Conservation (phyloP, 2,888 invertebrate species). For the Oligia strigilis region DNA sequence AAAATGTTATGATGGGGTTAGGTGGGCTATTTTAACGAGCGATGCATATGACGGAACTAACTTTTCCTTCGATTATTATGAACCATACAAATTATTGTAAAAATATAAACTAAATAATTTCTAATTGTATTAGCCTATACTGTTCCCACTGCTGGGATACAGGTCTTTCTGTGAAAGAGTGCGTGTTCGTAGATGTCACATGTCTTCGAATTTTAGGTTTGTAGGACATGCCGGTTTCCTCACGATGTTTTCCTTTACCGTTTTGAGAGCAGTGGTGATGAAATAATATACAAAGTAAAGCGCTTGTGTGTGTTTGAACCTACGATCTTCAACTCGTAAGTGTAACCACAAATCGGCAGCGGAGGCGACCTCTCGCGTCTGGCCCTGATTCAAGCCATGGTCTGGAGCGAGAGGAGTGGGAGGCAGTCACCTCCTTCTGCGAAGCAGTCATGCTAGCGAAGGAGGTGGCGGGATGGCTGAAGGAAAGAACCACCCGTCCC, state of each 20-base stretch:
- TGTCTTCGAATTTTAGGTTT: not conserved
- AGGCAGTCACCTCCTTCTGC: no score
- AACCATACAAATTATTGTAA: not conserved
- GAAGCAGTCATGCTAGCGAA: no score
- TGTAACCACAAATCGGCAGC: no score
- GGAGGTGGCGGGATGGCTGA: no score
- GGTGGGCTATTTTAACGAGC: not conserved
- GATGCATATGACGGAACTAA: not conserved
- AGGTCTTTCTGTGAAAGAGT: not conserved
- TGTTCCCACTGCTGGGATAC: no score
- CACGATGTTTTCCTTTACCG: not conserved
- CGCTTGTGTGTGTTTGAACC: not conserved
- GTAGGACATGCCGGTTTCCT: not conserved
- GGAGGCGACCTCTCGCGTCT: no score
- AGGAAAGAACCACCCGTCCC: no score
- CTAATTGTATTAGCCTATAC: no score
- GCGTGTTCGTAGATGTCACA: not conserved
- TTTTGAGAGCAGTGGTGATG: not conserved
- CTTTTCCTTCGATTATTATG: not conserved
- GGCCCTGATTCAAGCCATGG: no score
- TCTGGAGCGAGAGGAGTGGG: no score
- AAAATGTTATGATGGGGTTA: slow-evolving; percentile 2
- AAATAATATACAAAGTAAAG: not conserved
- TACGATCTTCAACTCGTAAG: not conserved
- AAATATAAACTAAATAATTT: not conserved